Conservation (phyloP, 2,888 invertebrate genomes). For the Ceraclea dissimilis region DNA sequence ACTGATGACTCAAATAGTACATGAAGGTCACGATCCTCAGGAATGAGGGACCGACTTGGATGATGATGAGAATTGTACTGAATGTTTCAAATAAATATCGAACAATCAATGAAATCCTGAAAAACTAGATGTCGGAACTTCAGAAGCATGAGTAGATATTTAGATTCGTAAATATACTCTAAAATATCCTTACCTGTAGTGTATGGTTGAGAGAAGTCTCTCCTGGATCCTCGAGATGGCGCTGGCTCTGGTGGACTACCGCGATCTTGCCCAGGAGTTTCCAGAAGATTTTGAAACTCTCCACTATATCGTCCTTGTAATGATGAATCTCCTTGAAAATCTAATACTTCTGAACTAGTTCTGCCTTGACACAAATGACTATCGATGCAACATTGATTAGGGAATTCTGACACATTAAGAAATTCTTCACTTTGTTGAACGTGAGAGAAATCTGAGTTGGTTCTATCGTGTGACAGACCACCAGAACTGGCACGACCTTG, state of each 20-base stretch:
- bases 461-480: not conserved
- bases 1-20: no score
- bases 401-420: not conserved
- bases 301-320: slow-evolving; percentile 44
- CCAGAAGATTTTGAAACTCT: slow-evolving; percentile 40
- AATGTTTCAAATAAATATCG: no score
- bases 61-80: no score
- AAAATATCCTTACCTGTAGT: slow-evolving; percentile 24
- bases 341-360: slow-evolving; percentile 40
- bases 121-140: no score
- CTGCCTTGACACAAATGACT: slow-evolving; percentile 31
- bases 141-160: no score
- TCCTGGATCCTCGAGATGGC: slow-evolving; percentile 36
- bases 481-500: not conserved
- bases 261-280: slow-evolving; percentile 44
- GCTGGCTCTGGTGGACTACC: slow-evolving; percentile 47
- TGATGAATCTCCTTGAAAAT: slow-evolving; percentile 39
- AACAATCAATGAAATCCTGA: no score
- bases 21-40: no score
- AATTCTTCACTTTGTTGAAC: slow-evolving; percentile 21
- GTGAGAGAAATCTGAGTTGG: not conserved
- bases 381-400: not conserved
- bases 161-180: no score
- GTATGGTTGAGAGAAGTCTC: slow-evolving; percentile 23
- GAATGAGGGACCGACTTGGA: no score